These are phyloP conservation scores for Lutjanus campechanus DNA, from an alignment of 2,797 vertebrate genomes.

Conservation along the genomic window DNA sequence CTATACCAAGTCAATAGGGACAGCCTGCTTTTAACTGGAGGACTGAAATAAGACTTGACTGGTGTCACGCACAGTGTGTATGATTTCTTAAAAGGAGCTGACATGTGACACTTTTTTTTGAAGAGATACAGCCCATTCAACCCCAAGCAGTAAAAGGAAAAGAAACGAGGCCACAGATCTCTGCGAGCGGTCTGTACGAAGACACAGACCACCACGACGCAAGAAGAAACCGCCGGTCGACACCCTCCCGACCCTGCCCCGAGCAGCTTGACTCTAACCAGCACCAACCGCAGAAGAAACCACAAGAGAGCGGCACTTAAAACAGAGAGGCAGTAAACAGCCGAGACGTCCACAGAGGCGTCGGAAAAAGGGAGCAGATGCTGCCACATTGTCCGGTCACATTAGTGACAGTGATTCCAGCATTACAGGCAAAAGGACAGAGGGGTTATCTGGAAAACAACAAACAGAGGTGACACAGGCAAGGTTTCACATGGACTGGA, in stretches of 20 bases:
- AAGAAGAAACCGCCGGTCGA: slow-evolving; percentile 21
- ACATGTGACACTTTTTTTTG: slow-evolving; percentile 19
- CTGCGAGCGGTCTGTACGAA: slow-evolving; percentile 26
- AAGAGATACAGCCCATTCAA: slow-evolving; percentile 5
- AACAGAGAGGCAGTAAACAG: slow-evolving; percentile 36
- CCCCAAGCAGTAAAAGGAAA: slow-evolving; percentile 21
- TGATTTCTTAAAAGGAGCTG: slow-evolving; percentile 29
- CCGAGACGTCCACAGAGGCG: slow-evolving; percentile 32
- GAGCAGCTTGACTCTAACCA: slow-evolving; percentile 30
- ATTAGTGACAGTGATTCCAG: slow-evolving; percentile 42
- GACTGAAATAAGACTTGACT: background rate
- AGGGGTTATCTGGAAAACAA: slow-evolving; percentile 22
- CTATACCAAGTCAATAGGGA: background rate
- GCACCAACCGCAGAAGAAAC: slow-evolving; percentile 13
- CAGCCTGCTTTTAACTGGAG: background rate
- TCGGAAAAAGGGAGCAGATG: slow-evolving; percentile 54
- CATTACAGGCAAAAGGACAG: slow-evolving; percentile 29
- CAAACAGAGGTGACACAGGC: slow-evolving; percentile 24
- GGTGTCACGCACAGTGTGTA: background rate
- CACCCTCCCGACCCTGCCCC: slow-evolving; percentile 42
- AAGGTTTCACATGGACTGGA: slow-evolving; percentile 32
- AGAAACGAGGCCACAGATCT: slow-evolving; percentile 34
- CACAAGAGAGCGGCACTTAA: slow-evolving; percentile 5
- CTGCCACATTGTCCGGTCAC: slow-evolving; percentile 43
- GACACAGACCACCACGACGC: slow-evolving; percentile 17